These are phyloP conservation scores for Hymenopus coronatus DNA, from an alignment of 2,888 invertebrate species.

Conservation along the genomic window DNA sequence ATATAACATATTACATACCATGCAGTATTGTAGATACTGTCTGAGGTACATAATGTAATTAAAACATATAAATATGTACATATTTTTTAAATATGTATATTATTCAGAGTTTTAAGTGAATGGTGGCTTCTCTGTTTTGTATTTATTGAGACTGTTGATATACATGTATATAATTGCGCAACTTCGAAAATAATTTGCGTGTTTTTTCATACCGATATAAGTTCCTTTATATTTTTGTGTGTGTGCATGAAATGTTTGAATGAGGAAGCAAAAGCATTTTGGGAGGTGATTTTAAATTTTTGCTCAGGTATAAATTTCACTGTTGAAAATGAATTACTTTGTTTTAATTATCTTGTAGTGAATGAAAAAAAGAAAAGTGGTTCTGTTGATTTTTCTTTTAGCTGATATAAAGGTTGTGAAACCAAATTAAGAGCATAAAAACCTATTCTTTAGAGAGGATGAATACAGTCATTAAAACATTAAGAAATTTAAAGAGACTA, in stretches of 20 bases:
- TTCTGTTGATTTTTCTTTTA: background rate
- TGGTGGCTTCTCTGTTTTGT: background rate
- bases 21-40: background rate
- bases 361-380: background rate
- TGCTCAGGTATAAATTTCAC: background rate
- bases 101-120: background rate
- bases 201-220: background rate
- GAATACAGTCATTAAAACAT: background rate
- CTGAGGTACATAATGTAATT: background rate
- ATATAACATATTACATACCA: background rate
- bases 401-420: background rate
- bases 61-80: background rate
- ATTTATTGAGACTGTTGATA: background rate
- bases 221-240: background rate
- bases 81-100: background rate
- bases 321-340: background rate
- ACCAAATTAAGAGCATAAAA: background rate
- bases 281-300: background rate
- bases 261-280: slow-evolving; percentile 17
- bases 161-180: background rate
- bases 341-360: background rate
- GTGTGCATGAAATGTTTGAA: background rate
- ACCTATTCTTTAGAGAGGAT: background rate
- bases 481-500: background rate
- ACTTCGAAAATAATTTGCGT: background rate